These are phyloP conservation scores for Paelopatides confundens DNA, from an alignment of 53 echinoderm and acorn worm genomes.

Conservation along the genomic window DNA sequence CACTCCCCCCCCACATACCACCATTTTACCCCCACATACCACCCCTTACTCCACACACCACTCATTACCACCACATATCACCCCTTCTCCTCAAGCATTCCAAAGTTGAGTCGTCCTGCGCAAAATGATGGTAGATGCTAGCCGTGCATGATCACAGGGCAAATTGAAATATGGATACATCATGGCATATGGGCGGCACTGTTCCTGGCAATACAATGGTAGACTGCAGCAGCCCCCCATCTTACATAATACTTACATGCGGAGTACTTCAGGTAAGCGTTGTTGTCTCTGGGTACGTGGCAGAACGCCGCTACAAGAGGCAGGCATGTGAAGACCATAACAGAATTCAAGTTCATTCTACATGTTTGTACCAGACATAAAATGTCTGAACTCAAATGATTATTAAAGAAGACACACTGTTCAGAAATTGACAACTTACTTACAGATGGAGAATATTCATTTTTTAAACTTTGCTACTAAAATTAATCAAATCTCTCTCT, in stretches of 20 bases:
- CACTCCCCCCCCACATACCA: not conserved
- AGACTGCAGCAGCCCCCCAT: not conserved
- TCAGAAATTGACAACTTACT: too few species aligned
- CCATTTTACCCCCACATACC: not conserved
- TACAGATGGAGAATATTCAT: too few species aligned
- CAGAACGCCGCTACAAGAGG: conserved; percentile 57
- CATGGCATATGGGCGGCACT: not conserved
- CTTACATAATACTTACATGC: conserved; percentile 64
- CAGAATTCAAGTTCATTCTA: not conserved
- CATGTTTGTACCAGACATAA: too few species aligned
- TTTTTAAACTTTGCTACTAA: too few species aligned
- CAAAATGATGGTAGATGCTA: not conserved
- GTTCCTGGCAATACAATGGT: conserved; percentile 1
- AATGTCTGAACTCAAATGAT: too few species aligned
- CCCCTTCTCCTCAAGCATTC: not conserved
- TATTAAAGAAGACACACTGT: too few species aligned
- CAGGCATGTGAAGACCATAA: conserved; percentile 46
- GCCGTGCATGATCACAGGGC: conserved; percentile 18
- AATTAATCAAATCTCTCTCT: too few species aligned
- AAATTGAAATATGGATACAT: not conserved
- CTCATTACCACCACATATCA: not conserved
- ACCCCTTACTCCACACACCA: not conserved
- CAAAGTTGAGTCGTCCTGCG: not conserved
- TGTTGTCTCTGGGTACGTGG: conserved; percentile 75
- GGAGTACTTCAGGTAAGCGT: conserved; percentile 77